Conservation (phyloP, 2,888 invertebrate species). For the Graphium colonna region DNA sequence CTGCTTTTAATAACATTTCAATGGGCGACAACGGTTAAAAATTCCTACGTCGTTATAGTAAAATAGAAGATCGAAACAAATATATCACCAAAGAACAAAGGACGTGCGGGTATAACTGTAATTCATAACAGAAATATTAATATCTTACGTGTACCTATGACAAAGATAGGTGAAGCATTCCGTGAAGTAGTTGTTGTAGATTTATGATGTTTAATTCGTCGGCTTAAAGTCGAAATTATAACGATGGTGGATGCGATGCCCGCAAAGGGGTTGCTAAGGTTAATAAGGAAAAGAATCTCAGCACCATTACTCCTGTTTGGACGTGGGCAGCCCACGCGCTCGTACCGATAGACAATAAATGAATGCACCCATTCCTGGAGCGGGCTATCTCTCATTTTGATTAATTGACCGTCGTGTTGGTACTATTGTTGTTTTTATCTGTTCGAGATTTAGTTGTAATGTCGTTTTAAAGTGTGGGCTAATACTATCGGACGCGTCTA, state of each 20-base stretch:
- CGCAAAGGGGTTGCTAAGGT: conserved; percentile 17
- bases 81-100: conserved; percentile 32
- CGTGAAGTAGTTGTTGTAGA: neutral
- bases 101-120: conserved; percentile 32
- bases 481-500: conserved; percentile 24
- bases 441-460: conserved; percentile 65
- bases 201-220: neutral
- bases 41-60: conserved; percentile 6
- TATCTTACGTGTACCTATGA: conserved; percentile 30
- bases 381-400: conserved; percentile 67
- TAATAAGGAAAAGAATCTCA: conserved; percentile 36
- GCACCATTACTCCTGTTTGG: conserved; percentile 38
- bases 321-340: conserved; percentile 35
- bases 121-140: conserved; percentile 33
- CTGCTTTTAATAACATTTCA: conserved; percentile 15
- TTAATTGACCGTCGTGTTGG: conserved; percentile 51
- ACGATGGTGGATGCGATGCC: neutral
- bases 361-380: conserved; percentile 66
- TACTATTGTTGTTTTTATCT: conserved; percentile 56
- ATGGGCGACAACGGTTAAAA: conserved; percentile 8
- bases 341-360: conserved; percentile 37
- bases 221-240: conserved; percentile 11
- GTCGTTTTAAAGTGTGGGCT: conserved; percentile 51
- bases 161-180: conserved; percentile 23
- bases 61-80: conserved; percentile 22